Evolutionary conservation across 2,797 vertebrate genomes (phyloP), one percentile per base, ranked within the genome.

Genomic region (Clarias laeviceps): DNA sequence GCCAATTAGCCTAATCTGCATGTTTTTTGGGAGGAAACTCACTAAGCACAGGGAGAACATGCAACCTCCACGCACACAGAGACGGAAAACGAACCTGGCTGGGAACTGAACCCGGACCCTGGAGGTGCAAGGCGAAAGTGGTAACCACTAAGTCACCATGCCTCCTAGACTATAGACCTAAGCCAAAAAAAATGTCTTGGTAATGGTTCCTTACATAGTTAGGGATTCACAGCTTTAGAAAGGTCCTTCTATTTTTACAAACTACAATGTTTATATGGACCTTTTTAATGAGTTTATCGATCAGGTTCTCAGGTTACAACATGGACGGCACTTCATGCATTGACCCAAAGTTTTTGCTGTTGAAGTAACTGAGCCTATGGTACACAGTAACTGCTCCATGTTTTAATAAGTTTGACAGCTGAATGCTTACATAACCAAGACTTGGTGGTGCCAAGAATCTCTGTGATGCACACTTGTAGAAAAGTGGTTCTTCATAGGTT

Each of bases 381-480:
- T 29, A 76, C 54, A 77, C 2, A 54, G 50, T 14, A 57, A 57
- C 54, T 59, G 74, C 54, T 77, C 29, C 56, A 77, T 11, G 6
- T 78, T 78, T 79, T 37, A 79, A 5, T 62, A 62, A 2, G 14
- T 45, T 80, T 80, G 24, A 80, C 59, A 80, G 59, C 34, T 64
- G 34, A 64, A 64, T 64, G 59, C n/a, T 59, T 77, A 20, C 27
- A 76, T 12, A 76, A 20, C 27, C 73, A 32, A 29, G n/a, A 77
- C 15, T 57, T 57, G 54, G 27, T 57, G 27, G 17, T 57, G 54
- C 27, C 73, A 32, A 5, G n/a, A 56, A 57, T 32, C 50, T 77
- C 27, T 57, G 27, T 73, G 40, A 27, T 54, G 14, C 24, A 77
- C 4, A 22, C 74, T 32, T 57, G 17, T 20, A 76, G 50, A 57